Conservation (phyloP, 2,797 vertebrate genomes). For the Salarias fasciatus region DNA sequence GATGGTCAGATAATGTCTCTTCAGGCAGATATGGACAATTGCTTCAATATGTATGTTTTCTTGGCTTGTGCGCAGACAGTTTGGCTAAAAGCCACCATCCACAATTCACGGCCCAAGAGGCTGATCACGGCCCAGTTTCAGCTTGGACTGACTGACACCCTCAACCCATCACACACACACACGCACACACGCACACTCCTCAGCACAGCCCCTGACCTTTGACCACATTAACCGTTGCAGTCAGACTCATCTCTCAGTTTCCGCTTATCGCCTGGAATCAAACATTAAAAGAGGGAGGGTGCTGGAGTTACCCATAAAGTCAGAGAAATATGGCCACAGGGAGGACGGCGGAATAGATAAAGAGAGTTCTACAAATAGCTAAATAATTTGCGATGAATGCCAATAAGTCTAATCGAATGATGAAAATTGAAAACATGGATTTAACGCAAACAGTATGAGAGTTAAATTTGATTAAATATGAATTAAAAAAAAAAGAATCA, state of each 20-base stretch:
- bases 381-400: neutral
- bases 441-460: too few species aligned
- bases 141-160: constrained; percentile 36
- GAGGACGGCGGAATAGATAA: constrained; percentile 42
- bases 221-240: constrained; percentile 83
- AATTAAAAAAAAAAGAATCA: constrained; percentile 1
- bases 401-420: constrained; percentile 11
- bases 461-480: neutral
- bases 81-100: constrained; percentile 53
- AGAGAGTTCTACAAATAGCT: constrained; percentile 26
- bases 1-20: constrained; percentile 71
- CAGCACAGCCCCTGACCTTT: constrained; percentile 76
- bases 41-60: constrained; percentile 63
- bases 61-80: constrained; percentile 38
- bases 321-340: constrained; percentile 56
- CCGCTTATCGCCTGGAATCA: constrained; percentile 82
- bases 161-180: neutral
- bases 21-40: constrained; percentile 63
- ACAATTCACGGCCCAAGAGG: constrained; percentile 44
- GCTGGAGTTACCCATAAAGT: constrained; percentile 68
- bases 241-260: constrained; percentile 71
- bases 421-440: neutral
- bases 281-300: constrained; percentile 82
- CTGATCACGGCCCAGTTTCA: constrained; percentile 39
- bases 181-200: constrained; percentile 21